Conservation (phyloP, 2,797 vertebrate species). For the Sebastes cheni region DNA sequence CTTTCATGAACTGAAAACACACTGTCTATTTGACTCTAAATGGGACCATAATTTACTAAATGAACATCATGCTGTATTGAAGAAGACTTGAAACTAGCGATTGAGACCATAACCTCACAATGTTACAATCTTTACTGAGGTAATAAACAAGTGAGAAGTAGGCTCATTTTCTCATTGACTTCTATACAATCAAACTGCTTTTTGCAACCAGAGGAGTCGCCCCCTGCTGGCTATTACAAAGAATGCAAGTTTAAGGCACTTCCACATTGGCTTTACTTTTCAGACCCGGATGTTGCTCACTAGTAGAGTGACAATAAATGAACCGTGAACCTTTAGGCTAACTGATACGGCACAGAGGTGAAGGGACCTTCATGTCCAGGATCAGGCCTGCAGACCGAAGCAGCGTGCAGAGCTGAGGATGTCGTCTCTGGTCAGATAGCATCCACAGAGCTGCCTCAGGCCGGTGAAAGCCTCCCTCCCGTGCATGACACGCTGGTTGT, state of each 20-base stretch:
- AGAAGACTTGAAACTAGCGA: too few relatives aligned
- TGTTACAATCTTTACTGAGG: too few relatives aligned
- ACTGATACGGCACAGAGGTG: background rate
- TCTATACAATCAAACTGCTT: fast-evolving
- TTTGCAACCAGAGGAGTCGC: too few relatives aligned
- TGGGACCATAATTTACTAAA: too few relatives aligned
- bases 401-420: conserved; percentile 87
- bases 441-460: conserved; percentile 91
- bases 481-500: conserved; percentile 94
- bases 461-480: conserved; percentile 93
- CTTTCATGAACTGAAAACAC: too few relatives aligned
- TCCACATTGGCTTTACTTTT: background rate
- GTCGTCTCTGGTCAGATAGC: conserved; percentile 93
- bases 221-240: too few relatives aligned
- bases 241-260: background rate
- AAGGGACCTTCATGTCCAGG: background rate
- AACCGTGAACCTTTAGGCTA: background rate
- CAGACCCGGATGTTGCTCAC: background rate
- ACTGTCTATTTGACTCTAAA: too few relatives aligned
- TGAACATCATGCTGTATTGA: too few relatives aligned
- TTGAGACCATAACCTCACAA: too few relatives aligned
- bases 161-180: too few relatives aligned
- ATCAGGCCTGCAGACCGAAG: conserved; percentile 87
- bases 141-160: too few relatives aligned
- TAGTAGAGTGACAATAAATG: background rate